Evolutionary conservation across 2,113 vertebrate species (phyloP), one percentile per base, ranked within the genome.

Genomic region (Egretta garzetta): DNA sequence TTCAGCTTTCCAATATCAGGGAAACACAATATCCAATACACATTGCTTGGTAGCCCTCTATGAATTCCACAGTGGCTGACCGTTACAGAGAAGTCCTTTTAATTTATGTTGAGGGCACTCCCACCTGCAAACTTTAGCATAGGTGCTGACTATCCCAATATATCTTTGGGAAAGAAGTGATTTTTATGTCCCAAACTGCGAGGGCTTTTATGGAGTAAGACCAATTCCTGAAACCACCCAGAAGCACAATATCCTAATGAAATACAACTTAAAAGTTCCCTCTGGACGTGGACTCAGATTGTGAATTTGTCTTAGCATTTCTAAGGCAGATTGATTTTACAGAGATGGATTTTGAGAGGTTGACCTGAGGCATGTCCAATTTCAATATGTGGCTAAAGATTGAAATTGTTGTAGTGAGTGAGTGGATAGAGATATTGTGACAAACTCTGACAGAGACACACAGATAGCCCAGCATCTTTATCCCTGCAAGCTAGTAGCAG

Each of bases 251-350:
- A 60, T 56, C 28, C 49, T 79, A 81, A 63, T 60, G 88, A 58
- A 13, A 41, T 12, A 74, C 11, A 52, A n/a, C 59, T 73, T 62
- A 4, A n/a, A 74, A 77, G 26, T 33, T 59, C 76, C 88, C 91
- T 72, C 88, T 81, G 73, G 76, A 26, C 60, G 39, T 37, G 12
- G n/a, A 59, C 12, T 49, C 33, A 7, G 59, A 19, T 67, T 49
- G 21, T 55, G 52, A 88, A 91, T 94, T 81, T 89, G n/a, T 59
- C 27, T 8, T 43, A 52, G 55, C 32, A 24, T 95, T 97, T 88
- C 33, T 24, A 60, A 86, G 49, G 80, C 72, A 79, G 92, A 63
- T 56, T 41, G 93, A 76, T 83, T 96, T 90, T 74, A 53, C 6
- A 79, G 60, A 72, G 72, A 66, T 67, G 50, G 60, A 47, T 80